Evolutionary conservation across 2,888 invertebrate genomes (phyloP), one percentile per base, ranked within the genome.

Genomic region (Cheilosia urbana): DNA sequence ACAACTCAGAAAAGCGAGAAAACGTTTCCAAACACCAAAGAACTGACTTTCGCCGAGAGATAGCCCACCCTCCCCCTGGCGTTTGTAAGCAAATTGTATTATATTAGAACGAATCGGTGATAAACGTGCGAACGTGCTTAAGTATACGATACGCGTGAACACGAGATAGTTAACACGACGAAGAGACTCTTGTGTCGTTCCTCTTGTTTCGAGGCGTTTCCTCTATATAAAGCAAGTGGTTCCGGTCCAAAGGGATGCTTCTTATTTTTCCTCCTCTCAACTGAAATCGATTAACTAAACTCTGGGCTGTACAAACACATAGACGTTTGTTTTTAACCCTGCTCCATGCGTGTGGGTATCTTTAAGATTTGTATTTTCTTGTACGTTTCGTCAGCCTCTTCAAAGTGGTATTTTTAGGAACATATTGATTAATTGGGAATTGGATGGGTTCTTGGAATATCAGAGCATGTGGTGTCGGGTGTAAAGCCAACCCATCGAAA

Each of bases 71-170:
- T 15, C 30, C 21, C 19, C 30, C 15, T 27, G 9, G 30, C 9
- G 11, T 68, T 45, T 37, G 24, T 66, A 78, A 42, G 65, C 51
- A 72, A 79, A 72, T 72, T 72, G 60, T 40, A 15, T 57, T 63
- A 21, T n/a, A 34, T 57, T 49, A 62, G 53, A 49, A 71, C 21
- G 81, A 76, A 58, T 58, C 65, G 65, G 53, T 72, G 71, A 77
- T 77, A 72, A 82, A 77, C 82, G 77, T 82, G 77, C 72, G 65
- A 65, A 76, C 81, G 81, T 77, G 77, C 68, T 62, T 42, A 62
- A 82, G 47, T 72, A 72, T 60, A 66, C 66, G 53, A 27, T 66
- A 49, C 24, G 66, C 60, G 58, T 82, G 30, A 71, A 71, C 27
- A n/a, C 51, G 37, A 66, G 30, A 21, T 17, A 24, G 4, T 49